Evolutionary conservation across 2,797 vertebrate genomes (phyloP).

Genomic region (Anas capensis): DNA sequence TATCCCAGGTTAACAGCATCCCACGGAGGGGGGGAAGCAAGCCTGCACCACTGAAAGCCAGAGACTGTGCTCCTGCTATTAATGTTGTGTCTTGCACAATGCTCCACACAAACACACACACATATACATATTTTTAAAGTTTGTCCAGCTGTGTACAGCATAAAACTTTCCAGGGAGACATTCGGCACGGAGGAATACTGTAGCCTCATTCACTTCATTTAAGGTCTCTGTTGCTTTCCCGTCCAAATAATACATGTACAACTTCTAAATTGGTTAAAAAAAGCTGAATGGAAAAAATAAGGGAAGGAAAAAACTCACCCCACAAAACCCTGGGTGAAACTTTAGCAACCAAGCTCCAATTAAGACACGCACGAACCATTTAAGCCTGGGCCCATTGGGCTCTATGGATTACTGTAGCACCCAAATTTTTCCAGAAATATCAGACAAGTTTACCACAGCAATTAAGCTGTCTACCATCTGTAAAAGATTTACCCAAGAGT

Average conservation of each 20-base stretch:
- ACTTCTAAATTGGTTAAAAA: not conserved
- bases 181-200: not conserved
- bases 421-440: slow-evolving; percentile 69
- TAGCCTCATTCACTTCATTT: not conserved
- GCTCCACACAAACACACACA: not conserved
- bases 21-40: not conserved
- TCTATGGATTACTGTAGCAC: slow-evolving; percentile 59
- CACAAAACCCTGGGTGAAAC: slow-evolving; percentile 1
- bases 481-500: slow-evolving; percentile 60
- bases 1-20: not conserved
- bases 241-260: not conserved
- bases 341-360: not conserved
- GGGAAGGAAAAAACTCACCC: not conserved
- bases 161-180: not conserved
- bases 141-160: not conserved
- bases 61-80: not conserved
- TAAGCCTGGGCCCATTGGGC: slow-evolving; percentile 23
- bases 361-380: not conserved
- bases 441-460: slow-evolving; percentile 77
- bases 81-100: not conserved
- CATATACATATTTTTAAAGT: not conserved
- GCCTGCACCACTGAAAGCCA: not conserved
- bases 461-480: slow-evolving; percentile 80
- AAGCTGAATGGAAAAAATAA: not conserved
- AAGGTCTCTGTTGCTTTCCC: not conserved